Conservation (phyloP, 2,888 invertebrate species). For the Meandrusa payeni region DNA sequence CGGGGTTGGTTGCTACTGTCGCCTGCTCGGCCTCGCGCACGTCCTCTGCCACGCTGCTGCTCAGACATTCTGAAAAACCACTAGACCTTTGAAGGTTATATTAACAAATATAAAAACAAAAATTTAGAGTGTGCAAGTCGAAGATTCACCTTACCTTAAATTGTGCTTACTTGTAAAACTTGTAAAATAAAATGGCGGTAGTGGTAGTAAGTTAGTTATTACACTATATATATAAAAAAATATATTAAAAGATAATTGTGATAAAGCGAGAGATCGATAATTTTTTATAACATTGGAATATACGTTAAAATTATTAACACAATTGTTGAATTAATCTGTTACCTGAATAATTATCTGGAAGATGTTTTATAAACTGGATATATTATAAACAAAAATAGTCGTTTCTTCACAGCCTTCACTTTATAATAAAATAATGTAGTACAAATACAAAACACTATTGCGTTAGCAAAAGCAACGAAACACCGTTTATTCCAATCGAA, state of each 20-base stretch:
- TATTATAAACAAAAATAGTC: background rate
- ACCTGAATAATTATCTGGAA: background rate
- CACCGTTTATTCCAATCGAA: no score
- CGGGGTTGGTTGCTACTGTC: slow-evolving; percentile 40
- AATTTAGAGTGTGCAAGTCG: background rate
- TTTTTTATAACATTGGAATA: no score
- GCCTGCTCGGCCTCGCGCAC: slow-evolving; percentile 47
- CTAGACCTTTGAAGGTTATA: background rate
- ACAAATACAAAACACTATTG: background rate
- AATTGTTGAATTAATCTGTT: background rate
- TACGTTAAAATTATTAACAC: no score
- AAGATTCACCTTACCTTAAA: no score
- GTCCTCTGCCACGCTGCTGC: slow-evolving; percentile 50
- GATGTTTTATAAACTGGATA: background rate
- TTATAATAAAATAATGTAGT: background rate
- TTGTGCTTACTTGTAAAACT: no score
- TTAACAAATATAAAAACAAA: background rate
- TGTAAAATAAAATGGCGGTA: slow-evolving; percentile 1
- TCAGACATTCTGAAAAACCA: slow-evolving; percentile 47
- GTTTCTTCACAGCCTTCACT: no score
- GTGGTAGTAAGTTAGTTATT: background rate
- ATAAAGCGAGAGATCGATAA: no score
- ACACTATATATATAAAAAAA: background rate
- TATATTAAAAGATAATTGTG: no score
- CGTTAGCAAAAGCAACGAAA: no score